Evolutionary conservation across 2,113 vertebrate genomes (phyloP).

Genomic region (Chionis minor): DNA sequence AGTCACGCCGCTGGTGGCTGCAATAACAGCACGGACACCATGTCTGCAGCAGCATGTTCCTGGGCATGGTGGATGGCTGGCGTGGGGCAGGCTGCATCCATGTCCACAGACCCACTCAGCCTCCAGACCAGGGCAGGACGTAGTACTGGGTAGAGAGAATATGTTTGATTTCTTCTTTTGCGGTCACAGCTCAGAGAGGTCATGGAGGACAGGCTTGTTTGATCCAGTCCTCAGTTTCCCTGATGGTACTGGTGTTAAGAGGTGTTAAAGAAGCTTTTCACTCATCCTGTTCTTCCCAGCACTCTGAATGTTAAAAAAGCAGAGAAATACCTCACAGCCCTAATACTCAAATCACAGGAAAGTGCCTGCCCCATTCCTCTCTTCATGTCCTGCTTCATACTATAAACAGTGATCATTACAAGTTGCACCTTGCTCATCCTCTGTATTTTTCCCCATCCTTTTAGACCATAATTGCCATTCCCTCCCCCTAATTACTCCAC

Average conservation of each 20-base stretch:
- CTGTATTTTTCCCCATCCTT: constrained; percentile 30
- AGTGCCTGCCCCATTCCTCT: background rate
- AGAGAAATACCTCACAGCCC: background rate
- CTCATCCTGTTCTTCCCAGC: background rate
- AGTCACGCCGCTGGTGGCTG: background rate
- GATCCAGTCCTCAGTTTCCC: background rate
- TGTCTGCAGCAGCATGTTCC: fast-evolving
- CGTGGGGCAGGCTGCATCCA: fast-evolving
- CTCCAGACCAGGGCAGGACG: background rate
- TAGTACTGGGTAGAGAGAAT: background rate
- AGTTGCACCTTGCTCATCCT: background rate
- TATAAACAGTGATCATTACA: constrained; percentile 28
- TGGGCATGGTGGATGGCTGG: background rate
- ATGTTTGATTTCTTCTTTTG: background rate
- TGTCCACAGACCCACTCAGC: fast-evolving
- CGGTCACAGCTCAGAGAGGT: background rate
- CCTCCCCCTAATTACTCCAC: constrained; percentile 52
- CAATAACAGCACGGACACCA: background rate
- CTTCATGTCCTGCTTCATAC: background rate
- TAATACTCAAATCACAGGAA: background rate
- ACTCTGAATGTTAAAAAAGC: background rate
- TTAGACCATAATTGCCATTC: constrained; percentile 39
- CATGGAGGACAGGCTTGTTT: background rate
- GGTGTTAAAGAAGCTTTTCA: background rate
- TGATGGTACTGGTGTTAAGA: background rate